Evolutionary conservation across 2,888 invertebrate species (phyloP), one percentile per base, ranked within the genome.

Genomic region (Dilophus febrilis): DNA sequence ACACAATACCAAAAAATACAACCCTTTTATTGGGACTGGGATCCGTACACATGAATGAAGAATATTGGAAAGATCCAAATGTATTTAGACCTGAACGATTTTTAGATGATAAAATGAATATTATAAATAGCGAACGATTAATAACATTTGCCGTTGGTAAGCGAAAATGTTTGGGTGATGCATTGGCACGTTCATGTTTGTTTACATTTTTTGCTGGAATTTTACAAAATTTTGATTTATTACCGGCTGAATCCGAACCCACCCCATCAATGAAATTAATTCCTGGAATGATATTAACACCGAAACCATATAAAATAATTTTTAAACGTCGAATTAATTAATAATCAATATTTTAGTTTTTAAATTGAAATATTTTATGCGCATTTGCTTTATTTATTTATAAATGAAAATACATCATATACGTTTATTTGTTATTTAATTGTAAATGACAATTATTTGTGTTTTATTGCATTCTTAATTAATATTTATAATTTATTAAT

Each of bases 71-170:
- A 1, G 71, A 78, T 48, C 77, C 79, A 0, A 58, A 71, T 19
- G 55, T 49, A 3, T 79, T 78, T 50, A 61, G 68, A 3, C 79
- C 79, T 0, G 74, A 77, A 51, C 62, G 79, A 45, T 77, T 77
- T 50, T 50, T 79, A 7, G 56, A 64, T 46, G 45, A 50, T 0
- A 49, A 55, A 10, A 53, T 53, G 37, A 45, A 51, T 3, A 41
- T 46, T 28, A 44, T 48, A 13, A 56, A 53, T 40, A 56, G 56
- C 35, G 60, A 62, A 27, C 57, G 52, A 37, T 59, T 60, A 22
- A 57, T 61, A 47, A 57, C 61, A 11, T 61, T 64, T 18, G 60
- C 60, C 1, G 48, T 61, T 68, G 78, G 78, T 3, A 66, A 65
- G 48, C 62, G 78, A 49, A 66, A 74, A 43, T 79, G 79, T 49